These are phyloP conservation scores for Notodonta ziczac DNA, from an alignment of 2,888 invertebrate genomes.

Conservation along the genomic window DNA sequence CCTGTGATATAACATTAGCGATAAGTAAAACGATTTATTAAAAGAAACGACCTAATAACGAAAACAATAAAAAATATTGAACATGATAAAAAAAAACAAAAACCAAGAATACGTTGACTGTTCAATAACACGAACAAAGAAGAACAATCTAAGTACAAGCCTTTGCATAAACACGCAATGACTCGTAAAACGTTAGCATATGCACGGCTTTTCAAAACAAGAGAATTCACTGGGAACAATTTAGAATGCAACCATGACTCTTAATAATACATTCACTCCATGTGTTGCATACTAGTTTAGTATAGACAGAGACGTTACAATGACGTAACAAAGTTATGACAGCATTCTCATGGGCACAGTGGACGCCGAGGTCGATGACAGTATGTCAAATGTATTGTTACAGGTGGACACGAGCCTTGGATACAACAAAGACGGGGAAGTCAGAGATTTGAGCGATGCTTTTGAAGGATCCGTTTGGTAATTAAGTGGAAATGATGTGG, in stretches of 20 bases:
- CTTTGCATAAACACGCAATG: neutral
- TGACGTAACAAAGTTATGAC: slow-evolving; percentile 6
- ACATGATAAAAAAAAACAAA: neutral
- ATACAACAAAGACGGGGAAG: neutral
- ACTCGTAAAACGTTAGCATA: neutral
- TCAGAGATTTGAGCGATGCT: neutral
- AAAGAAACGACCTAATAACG: no score
- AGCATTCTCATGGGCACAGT: slow-evolving; percentile 10
- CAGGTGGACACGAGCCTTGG: neutral
- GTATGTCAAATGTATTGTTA: slow-evolving; percentile 25
- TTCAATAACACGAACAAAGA: neutral
- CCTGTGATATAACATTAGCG: neutral
- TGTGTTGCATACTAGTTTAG: slow-evolving; percentile 4
- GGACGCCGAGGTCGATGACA: slow-evolving; percentile 32
- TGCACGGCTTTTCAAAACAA: neutral
- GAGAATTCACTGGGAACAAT: neutral
- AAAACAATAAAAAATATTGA: no score
- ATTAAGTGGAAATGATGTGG: neutral
- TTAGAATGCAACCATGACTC: neutral
- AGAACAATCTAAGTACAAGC: neutral
- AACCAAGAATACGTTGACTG: no score
- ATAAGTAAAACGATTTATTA: no score
- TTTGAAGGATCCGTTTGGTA: neutral
- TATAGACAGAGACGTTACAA: neutral
- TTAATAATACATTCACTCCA: neutral